Evolutionary conservation across 2,797 vertebrate genomes (phyloP).

Genomic region (Sebastes diaconus): DNA sequence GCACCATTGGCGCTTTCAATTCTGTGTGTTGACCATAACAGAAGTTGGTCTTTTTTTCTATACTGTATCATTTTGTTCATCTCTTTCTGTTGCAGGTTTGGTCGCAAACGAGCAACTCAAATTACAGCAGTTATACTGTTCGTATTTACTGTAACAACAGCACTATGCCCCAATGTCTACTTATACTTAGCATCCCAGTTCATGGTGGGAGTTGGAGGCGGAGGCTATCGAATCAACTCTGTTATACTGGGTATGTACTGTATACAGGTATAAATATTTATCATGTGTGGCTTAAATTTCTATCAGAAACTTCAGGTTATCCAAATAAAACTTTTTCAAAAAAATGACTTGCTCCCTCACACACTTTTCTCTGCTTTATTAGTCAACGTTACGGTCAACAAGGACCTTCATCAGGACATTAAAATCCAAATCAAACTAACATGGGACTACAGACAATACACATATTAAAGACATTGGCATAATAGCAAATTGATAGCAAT

Average conservation of each 20-base stretch:
- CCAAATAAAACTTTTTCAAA: no score
- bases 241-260: constrained; percentile 74
- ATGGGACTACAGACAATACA: no score
- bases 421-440: not conserved
- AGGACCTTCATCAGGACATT: no score
- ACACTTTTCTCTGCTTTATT: no score
- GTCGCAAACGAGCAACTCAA: no score
- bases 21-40: not conserved
- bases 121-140: constrained; percentile 69
- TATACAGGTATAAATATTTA: not conserved
- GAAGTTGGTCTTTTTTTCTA: not conserved
- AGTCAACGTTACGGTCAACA: no score
- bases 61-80: not conserved
- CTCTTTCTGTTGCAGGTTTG: constrained; percentile 63
- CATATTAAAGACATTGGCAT: no score
- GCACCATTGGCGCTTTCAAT: not conserved
- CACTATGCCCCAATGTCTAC: constrained; percentile 78
- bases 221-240: constrained; percentile 72
- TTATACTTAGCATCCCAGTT: constrained; percentile 79
- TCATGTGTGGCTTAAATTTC: not conserved
- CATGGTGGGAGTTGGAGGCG: constrained; percentile 62
- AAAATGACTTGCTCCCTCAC: no score
- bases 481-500: no score
- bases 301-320: not conserved
- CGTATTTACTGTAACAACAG: constrained; percentile 57